phyloP scores from a whole-genome alignment of 2,888 invertebrate species.

The Chrysomela aeneicollis region DNA sequence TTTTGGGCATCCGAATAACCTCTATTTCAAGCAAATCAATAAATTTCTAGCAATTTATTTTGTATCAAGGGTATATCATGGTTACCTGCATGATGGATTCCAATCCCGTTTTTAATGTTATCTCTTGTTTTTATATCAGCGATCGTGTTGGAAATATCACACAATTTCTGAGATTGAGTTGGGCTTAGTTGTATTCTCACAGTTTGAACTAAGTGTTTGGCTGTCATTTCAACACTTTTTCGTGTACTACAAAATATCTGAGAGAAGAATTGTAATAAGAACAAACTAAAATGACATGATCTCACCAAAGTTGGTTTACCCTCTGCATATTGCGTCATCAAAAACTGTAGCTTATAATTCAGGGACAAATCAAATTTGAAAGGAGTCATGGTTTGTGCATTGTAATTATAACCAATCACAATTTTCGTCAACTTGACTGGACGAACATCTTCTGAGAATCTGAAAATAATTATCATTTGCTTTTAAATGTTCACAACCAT shows the following conservation, averaged over 20 bases:
- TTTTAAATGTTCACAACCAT: too few relatives aligned
- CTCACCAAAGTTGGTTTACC: constrained; percentile 77
- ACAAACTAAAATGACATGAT: too few relatives aligned
- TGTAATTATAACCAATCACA: constrained; percentile 74
- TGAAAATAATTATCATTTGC: constrained; percentile 52
- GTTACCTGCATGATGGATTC: constrained; percentile 79
- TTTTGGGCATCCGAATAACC: too few relatives aligned
- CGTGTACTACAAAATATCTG: constrained; percentile 82
- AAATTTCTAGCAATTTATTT: too few relatives aligned
- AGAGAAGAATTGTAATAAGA: constrained; percentile 26
- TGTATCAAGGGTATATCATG: too few relatives aligned
- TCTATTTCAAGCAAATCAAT: neutral
- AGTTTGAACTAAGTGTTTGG: constrained; percentile 69
- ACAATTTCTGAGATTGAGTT: constrained; percentile 66
- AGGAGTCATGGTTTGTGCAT: constrained; percentile 65
- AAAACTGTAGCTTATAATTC: constrained; percentile 75
- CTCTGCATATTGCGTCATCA: constrained; percentile 75
- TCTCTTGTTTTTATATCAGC: constrained; percentile 59
- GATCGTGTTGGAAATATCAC: constrained; percentile 54
- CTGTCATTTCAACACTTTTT: constrained; percentile 76
- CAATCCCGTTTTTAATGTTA: constrained; percentile 71
- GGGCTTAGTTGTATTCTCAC: constrained; percentile 62
- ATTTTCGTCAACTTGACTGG: constrained; percentile 78
- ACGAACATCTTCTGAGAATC: constrained; percentile 75
- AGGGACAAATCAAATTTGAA: constrained; percentile 81